Evolutionary conservation across 64 coral and sea anemone genomes (phyloP).

Genomic region (Montipora sp.): DNA sequence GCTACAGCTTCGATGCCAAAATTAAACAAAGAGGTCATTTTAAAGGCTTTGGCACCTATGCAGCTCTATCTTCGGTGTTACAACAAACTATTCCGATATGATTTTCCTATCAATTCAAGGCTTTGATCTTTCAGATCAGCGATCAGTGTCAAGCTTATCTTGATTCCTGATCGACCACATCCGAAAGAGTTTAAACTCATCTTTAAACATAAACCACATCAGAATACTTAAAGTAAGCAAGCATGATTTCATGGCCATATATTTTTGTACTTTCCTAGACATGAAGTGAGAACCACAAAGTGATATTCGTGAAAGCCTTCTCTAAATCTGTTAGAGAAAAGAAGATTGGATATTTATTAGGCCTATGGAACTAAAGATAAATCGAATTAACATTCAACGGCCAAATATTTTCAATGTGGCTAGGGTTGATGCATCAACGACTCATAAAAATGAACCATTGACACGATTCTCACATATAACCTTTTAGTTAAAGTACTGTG

Average conservation of each 20-base stretch:
- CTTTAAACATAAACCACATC: slow-evolving; percentile 27
- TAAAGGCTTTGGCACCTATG: neutral
- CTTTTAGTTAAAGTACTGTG: neutral
- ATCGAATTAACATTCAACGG: neutral
- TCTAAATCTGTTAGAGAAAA: neutral
- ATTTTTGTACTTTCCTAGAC: neutral
- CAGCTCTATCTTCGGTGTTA: neutral
- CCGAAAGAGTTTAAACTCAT: slow-evolving; percentile 47
- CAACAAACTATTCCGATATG: neutral
- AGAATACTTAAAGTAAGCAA: neutral
- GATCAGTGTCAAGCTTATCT: slow-evolving; percentile 23
- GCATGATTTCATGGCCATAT: neutral
- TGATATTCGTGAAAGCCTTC: neutral
- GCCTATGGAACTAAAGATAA: neutral
- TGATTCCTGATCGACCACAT: slow-evolving; percentile 8
- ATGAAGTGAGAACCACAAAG: neutral
- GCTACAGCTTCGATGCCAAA: too few species aligned
- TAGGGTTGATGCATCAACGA: slow-evolving; percentile 32
- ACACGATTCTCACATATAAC: neutral
- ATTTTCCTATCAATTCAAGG: neutral
- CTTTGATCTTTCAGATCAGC: neutral
- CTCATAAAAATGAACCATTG: neutral
- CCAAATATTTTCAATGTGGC: neutral
- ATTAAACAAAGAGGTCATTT: too few species aligned
- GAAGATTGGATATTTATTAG: neutral